Conservation (phyloP, 2,797 vertebrate species). For the Melanotaenia maccullochi region DNA sequence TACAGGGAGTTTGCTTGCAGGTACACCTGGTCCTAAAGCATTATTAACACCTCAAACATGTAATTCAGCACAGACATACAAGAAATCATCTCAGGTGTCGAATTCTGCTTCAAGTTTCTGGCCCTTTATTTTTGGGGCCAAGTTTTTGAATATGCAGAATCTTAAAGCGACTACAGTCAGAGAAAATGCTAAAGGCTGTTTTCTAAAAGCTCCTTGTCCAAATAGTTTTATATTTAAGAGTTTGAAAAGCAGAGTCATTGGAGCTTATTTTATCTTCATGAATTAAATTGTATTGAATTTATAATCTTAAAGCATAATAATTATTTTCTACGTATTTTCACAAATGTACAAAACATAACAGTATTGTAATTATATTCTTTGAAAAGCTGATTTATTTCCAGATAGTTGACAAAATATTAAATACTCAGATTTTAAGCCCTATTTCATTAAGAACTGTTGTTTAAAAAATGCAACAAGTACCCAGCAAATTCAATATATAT, state of each 20-base stretch:
- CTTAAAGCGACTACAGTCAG: not conserved
- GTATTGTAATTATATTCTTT: slow-evolving; percentile 1
- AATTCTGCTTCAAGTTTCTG: slow-evolving; percentile 11
- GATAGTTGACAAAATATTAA: not conserved
- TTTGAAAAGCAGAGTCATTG: not conserved
- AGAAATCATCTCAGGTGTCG: slow-evolving; percentile 33
- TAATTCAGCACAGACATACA: slow-evolving; percentile 19
- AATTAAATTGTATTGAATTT: not conserved
- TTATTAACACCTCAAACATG: slow-evolving; percentile 14
- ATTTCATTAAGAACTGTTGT: too few species aligned
- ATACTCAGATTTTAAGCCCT: not conserved
- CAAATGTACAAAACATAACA: slow-evolving; percentile 2
- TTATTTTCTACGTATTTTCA: not conserved
- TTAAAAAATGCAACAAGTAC: not conserved
- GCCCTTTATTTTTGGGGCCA: not conserved
- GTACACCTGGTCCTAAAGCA: slow-evolving; percentile 39
- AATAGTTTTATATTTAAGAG: not conserved
- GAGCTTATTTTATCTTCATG: not conserved
- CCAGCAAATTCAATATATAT: not conserved
- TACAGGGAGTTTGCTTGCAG: slow-evolving; percentile 48
- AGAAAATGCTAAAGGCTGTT: not conserved
- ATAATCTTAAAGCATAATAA: not conserved
- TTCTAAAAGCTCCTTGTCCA: not conserved
- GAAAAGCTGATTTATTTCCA: not conserved
- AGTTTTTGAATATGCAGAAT: slow-evolving; percentile 5